Base-by-base conservation (phyloP, 1,140 invertebrate genomes). In the Helicoverpa zea region DNA sequence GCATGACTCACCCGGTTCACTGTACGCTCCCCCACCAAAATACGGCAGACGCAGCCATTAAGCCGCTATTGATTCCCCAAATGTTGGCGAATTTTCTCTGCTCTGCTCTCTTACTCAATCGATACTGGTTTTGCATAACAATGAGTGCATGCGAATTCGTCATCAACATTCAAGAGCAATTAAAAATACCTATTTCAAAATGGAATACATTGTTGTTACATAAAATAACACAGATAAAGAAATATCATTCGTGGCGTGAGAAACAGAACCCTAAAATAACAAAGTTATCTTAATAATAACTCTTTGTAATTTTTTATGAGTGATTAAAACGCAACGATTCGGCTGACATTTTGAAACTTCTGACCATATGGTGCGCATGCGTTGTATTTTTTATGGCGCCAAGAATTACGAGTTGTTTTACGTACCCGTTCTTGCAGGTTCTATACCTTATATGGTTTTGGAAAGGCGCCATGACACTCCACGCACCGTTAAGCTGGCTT, bases 1-100 rank as follows among this genome's bases (percentile, higher is more conserved):
- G 81, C 81, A 63, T 90, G 89, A 90, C 66, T 89, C 88, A 91
- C 66, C 74, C 84, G 85, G 89, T 87, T 90, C 87, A 90, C 70
- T 88, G 88, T 83, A 86, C 89, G 86, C 66, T 83, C 64, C 84
- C 86, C 84, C 88, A 80, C 85, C 76, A 74, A 78, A 80, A 68
- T 68, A 49, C 72, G 61, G 52, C 81, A 75, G 61, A 70, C 64
- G 29, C 11, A 63, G 72, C 72, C 59, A 73, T 74, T 52, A 66
- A 74, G 58, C 59, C 66, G 56, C 52, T 76, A 85, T 85, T 68
- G 84, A 83, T 85, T 85, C 81, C 30, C 54, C 30, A 79, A 80
- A 81, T 79, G 56, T 49, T 63, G 54, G 74, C 74, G 30, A 70
- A 77, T 43, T 61, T 56, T 13, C 35, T n/a, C 29, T 59, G 11